Conservation (phyloP, 2,888 invertebrate genomes). For the Deilephila elpenor region DNA sequence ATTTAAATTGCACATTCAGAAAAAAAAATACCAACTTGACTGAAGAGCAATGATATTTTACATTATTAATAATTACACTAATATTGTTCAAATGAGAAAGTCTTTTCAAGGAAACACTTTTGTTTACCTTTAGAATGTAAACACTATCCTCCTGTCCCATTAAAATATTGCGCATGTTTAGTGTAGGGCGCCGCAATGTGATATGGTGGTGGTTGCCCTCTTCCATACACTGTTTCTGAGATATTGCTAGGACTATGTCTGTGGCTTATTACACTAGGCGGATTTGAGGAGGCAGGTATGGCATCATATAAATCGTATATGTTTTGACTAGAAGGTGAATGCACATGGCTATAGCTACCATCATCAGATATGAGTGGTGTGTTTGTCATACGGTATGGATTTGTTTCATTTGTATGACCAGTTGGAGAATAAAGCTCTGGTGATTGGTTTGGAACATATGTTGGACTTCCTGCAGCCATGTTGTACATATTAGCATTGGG, state of each 20-base stretch:
- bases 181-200: slow-evolving; percentile 93
- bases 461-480: slow-evolving; percentile 70
- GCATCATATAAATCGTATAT: slow-evolving; percentile 80
- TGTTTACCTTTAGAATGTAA: slow-evolving; percentile 53
- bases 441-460: slow-evolving; percentile 76
- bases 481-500: slow-evolving; percentile 74
- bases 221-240: slow-evolving; percentile 68
- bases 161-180: slow-evolving; percentile 89
- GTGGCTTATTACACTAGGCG: slow-evolving; percentile 71
- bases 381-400: slow-evolving; percentile 80
- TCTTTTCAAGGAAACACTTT: slow-evolving; percentile 50
- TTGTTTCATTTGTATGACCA: slow-evolving; percentile 79
- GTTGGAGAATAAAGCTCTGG: slow-evolving; percentile 80
- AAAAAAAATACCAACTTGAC: slow-evolving; percentile 53
- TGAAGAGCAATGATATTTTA: slow-evolving; percentile 46
- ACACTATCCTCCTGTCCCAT: slow-evolving; percentile 81
- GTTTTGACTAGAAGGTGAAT: slow-evolving; percentile 76
- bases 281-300: slow-evolving; percentile 71
- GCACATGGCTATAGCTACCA: slow-evolving; percentile 77
- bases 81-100: slow-evolving; percentile 59
- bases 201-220: slow-evolving; percentile 90
- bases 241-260: slow-evolving; percentile 73
- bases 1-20: slow-evolving; percentile 80
- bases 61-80: slow-evolving; percentile 46
- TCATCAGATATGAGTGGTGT: slow-evolving; percentile 80